Evolutionary conservation across 1,140 invertebrate species (phyloP), one percentile per base, ranked within the genome.

Genomic region (Chymomyza costata): DNA sequence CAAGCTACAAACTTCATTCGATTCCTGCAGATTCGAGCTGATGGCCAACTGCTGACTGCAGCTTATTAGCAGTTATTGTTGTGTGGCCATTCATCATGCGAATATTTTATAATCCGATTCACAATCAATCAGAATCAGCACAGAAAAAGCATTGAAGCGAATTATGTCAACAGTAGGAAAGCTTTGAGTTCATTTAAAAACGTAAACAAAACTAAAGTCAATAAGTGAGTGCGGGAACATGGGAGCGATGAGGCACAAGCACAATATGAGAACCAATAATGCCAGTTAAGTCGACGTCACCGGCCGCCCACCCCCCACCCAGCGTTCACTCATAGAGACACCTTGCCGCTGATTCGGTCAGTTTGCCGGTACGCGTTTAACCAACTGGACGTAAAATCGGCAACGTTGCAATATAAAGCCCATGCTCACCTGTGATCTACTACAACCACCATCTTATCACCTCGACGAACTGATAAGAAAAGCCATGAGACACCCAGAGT

Each of bases 311-410:
- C 71, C 70, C 54, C 47, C 50, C 38, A 31, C 43, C 19, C 44
- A 30, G 45, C 14, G 38, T 25, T 38, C 38, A 47, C 25, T 52
- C 53, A 43, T n/a, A n/a, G n/a, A n/a, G 14, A 21, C 55, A 58
- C 3, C 35, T 37, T 6, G 14, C 15, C 32, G 34, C 7, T 34
- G 37, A n/a, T 8, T 41, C 48, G 28, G 25, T 32, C 16, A 76
- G 71, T 76, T 78, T 76, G 67, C 71, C 71, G 73, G 71, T 58
- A 63, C 61, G 51, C 66, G 68, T 73, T 78, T 54, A 30, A 19
- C 66, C 66, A 51, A 56, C 48, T 65, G 54, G 66, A 71, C 71
- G 68, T n/a, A n/a, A n/a, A n/a, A n/a, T n/a, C n/a, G n/a, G n/a
- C n/a, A n/a, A n/a, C n/a, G n/a, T n/a, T n/a, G n/a, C n/a, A n/a